A percentile compares a stretch with the other conserved stretches of the same genome.
Conservation (phyloP, 1,140 invertebrate genomes). For the Parasteatoda tepidariorum region DNA sequence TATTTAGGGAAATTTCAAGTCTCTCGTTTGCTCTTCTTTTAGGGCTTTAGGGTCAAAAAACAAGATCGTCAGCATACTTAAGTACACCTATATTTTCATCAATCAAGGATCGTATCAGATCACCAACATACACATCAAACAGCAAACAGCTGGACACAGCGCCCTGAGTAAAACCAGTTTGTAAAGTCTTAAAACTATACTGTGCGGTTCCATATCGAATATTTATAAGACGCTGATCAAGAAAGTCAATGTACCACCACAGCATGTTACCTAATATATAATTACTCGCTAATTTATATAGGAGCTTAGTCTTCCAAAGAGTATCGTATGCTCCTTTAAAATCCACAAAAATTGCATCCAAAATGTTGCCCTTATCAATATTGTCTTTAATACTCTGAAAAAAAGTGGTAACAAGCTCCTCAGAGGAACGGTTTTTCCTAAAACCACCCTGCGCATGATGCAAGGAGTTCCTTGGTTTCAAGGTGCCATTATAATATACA, state of each 20-base stretch:
- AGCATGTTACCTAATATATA: constrained; percentile 8
- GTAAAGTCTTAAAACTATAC: neutral
- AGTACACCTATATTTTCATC: too few relatives aligned
- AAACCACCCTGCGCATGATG: neutral
- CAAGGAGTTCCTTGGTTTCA: neutral
- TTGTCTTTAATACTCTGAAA: neutral
- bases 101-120: too few relatives aligned
- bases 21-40: too few relatives aligned
- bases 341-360: neutral
- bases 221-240: constrained; percentile 15
- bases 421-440: neutral
- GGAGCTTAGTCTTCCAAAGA: neutral
- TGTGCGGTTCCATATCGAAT: neutral
- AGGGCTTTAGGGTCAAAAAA: too few relatives aligned
- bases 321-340: constrained; percentile 1
- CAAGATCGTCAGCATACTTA: too few relatives aligned
- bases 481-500: too few relatives aligned
- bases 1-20: too few relatives aligned
- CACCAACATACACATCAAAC: too few relatives aligned
- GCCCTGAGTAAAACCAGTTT: too few relatives aligned
- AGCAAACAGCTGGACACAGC: too few relatives aligned
- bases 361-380: neutral
- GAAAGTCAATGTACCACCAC: neutral
- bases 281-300: neutral
- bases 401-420: neutral